These are phyloP conservation scores for Hemistola chrysoprasaria DNA, from an alignment of 2,888 invertebrate genomes.

Conservation along the genomic window DNA sequence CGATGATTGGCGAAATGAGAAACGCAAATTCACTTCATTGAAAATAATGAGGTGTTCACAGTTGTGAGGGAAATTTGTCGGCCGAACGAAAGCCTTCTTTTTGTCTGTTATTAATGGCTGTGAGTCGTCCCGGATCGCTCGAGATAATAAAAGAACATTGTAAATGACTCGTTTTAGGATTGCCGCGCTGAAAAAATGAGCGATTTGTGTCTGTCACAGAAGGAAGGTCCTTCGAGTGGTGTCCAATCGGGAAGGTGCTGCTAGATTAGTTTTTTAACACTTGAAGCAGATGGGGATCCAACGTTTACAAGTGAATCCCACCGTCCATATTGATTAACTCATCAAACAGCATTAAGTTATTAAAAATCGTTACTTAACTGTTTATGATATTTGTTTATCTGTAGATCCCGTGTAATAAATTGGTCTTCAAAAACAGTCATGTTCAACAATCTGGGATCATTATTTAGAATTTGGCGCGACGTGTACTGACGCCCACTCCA, in stretches of 20 bases:
- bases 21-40: slow-evolving; percentile 47
- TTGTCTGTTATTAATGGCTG: slow-evolving; percentile 53
- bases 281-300: neutral
- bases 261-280: slow-evolving; percentile 1
- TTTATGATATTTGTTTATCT: too few relatives aligned
- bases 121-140: slow-evolving; percentile 41
- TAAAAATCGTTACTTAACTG: too few relatives aligned
- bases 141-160: slow-evolving; percentile 55
- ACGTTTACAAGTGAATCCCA: too few relatives aligned
- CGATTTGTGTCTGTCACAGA: slow-evolving; percentile 44
- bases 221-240: slow-evolving; percentile 17
- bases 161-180: slow-evolving; percentile 48
- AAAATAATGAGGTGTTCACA: slow-evolving; percentile 57
- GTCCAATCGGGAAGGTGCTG: slow-evolving; percentile 11
- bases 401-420: too few relatives aligned
- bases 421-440: too few relatives aligned
- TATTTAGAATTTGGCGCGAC: too few relatives aligned
- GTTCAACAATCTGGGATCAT: too few relatives aligned
- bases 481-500: too few relatives aligned
- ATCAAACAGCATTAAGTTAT: too few relatives aligned
- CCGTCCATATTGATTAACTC: too few relatives aligned
- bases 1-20: slow-evolving; percentile 36
- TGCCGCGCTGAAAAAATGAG: slow-evolving; percentile 39
- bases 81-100: slow-evolving; percentile 44
- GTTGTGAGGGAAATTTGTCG: slow-evolving; percentile 46